Conservation (phyloP, 2,113 vertebrate species). For the Hippocampus guttulatus region DNA sequence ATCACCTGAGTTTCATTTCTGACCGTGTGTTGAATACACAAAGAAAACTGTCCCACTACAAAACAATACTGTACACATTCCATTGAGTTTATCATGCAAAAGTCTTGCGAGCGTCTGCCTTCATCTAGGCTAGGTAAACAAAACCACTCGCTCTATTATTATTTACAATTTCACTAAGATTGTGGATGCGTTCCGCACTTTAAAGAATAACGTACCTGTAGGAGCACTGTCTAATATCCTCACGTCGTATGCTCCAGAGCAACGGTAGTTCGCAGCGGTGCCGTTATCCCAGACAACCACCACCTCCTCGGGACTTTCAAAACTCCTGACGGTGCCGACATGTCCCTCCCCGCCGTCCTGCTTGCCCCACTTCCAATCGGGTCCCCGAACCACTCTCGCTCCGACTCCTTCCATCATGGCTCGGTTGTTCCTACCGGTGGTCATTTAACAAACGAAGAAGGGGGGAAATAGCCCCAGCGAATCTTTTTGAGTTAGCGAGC, state of each 20-base stretch:
- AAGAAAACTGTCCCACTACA: background rate
- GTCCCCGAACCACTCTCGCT: constrained; percentile 90
- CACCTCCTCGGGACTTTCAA: constrained; percentile 98
- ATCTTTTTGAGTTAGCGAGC: constrained; percentile 10
- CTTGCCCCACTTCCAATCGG: constrained; percentile 99
- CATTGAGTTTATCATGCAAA: background rate
- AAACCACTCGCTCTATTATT: background rate
- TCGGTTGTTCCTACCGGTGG: constrained; percentile 93
- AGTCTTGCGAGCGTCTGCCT: background rate
- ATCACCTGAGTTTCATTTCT: background rate
- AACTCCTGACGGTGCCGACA: constrained; percentile 95
- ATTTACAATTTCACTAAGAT: background rate
- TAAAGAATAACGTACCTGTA: constrained; percentile 76
- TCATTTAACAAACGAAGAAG: constrained; percentile 75
- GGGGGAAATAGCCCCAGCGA: constrained; percentile 20
- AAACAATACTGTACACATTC: background rate
- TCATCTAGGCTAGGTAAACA: constrained; percentile 1
- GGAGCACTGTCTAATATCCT: constrained; percentile 96
- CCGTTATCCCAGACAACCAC: constrained; percentile 99
- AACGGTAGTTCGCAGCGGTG: constrained; percentile 97
- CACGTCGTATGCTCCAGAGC: constrained; percentile 96
- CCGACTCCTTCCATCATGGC: constrained; percentile 98
- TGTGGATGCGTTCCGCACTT: background rate
- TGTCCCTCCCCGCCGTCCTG: constrained; percentile 98
- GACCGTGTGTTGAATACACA: background rate